Base-by-base conservation (phyloP, 2,797 vertebrate genomes). In the Typhlichthys subterraneus region DNA sequence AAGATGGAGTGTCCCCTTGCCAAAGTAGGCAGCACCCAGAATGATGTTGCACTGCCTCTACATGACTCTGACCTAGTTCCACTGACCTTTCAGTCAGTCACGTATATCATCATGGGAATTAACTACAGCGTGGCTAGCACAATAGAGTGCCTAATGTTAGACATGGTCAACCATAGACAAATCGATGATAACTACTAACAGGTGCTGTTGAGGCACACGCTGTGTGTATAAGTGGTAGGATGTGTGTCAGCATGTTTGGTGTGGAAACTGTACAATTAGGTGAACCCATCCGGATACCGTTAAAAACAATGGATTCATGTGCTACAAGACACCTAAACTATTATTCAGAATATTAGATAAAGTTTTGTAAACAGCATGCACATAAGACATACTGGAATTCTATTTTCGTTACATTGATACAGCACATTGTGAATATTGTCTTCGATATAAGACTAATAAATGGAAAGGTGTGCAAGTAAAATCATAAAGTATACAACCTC, bases 181-280 rank as follows among this genome's bases (percentile, higher is more conserved):
- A 75, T 82, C 59, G 57, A 60, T 53, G 42, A 59, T 67, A 45
- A 61, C 61, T 71, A 55, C 61, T 61, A 54, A 64, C 31, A 48
- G 60, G 52, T 60, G 53, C 56, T 70, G 46, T 75, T 81, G 73
- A 81, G 33, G 12, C 53, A 68, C 67, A 80, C 72, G 67, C n/a
- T 58, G 59, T 8, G 69, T 77, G 77, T 79, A 79, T 45, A 57
- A 58, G 42, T 66, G 65, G 51, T 52, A 66, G 65, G 55, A 79
- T 80, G 82, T 46, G 14, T 67, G 75, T 87, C 80, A 84, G 77
- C 76, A 69, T 74, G 65, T 79, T 64, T 75, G 75, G 71, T 75
- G 59, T 46, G 59, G 31, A 72, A 73, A 68, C 38, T 42, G 38
- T 42, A 78, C 45, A 63, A 63, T 82, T 76, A 76, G 55, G 63